Conservation (phyloP, 2,797 vertebrate genomes). For the Falco novaeseelandiae region DNA sequence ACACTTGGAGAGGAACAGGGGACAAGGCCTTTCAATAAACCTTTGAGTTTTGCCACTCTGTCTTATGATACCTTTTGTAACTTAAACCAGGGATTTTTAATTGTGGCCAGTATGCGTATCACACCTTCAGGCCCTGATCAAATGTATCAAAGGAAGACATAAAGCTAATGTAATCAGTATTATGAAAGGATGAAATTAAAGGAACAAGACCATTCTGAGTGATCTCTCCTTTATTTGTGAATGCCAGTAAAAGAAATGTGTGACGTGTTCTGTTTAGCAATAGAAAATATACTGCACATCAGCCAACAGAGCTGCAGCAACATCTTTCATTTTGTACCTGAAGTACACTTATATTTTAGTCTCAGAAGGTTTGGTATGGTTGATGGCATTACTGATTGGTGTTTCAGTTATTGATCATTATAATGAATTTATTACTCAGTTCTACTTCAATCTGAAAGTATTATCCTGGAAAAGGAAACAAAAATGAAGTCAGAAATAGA, state of each 20-base stretch:
- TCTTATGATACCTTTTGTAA: neutral
- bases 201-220: neutral
- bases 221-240: neutral
- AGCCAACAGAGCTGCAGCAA: neutral
- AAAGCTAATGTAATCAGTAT: neutral
- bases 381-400: neutral
- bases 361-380: neutral
- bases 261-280: neutral
- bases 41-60: neutral
- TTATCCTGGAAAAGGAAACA: neutral
- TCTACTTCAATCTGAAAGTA: neutral
- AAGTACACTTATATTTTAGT: neutral
- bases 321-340: neutral
- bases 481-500: neutral
- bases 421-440: neutral
- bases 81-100: neutral
- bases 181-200: neutral
- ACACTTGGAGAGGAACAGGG: neutral
- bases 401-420: conserved; percentile 12
- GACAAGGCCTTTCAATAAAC: neutral
- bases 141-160: neutral
- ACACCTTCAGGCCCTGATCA: neutral
- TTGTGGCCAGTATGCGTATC: neutral
- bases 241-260: neutral
- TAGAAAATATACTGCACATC: neutral